Conservation (phyloP, 2,888 invertebrate species). For the Catocala nupta region DNA sequence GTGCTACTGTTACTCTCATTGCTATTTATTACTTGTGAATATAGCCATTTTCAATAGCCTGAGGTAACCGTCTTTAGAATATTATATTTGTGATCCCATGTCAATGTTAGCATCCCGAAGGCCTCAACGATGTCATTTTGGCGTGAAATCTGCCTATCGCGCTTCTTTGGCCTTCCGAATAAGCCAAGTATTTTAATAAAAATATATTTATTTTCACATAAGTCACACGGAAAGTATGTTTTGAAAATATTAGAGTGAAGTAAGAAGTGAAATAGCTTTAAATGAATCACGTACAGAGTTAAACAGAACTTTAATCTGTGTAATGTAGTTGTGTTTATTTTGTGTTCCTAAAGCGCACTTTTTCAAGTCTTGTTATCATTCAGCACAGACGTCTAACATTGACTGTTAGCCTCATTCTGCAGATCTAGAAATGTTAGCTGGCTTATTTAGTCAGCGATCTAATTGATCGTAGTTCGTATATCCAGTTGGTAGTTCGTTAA, state of each 20-base stretch:
- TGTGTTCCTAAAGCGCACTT: conserved; percentile 12
- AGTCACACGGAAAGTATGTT: not conserved
- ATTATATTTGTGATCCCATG: conserved; percentile 3
- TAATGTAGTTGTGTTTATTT: conserved; percentile 15
- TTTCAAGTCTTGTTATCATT: conserved; percentile 18
- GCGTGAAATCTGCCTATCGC: conserved; percentile 5
- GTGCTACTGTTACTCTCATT: conserved; percentile 15
- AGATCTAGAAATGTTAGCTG: conserved; percentile 18
- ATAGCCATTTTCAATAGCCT: conserved; percentile 21
- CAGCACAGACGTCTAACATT: conserved; percentile 9
- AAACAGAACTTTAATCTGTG: conserved; percentile 14
- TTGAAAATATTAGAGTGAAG: too few species aligned
- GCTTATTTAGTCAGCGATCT: conserved; percentile 21
- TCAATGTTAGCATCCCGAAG: conserved; percentile 15
- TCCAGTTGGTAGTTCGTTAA: conserved; percentile 24
- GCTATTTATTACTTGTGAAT: conserved; percentile 27
- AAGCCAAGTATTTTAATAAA: not conserved
- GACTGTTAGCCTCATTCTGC: conserved; percentile 6
- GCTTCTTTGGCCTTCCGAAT: not conserved
- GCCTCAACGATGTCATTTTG: conserved; percentile 17
- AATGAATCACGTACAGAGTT: not conserved
- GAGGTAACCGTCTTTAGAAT: conserved; percentile 12
- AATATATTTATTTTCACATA: not conserved
- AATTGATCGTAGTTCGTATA: conserved; percentile 9
- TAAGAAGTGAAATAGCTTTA: not conserved